Base-by-base conservation (phyloP, 2,113 vertebrate genomes). In the Paracyprichromis sp. region DNA sequence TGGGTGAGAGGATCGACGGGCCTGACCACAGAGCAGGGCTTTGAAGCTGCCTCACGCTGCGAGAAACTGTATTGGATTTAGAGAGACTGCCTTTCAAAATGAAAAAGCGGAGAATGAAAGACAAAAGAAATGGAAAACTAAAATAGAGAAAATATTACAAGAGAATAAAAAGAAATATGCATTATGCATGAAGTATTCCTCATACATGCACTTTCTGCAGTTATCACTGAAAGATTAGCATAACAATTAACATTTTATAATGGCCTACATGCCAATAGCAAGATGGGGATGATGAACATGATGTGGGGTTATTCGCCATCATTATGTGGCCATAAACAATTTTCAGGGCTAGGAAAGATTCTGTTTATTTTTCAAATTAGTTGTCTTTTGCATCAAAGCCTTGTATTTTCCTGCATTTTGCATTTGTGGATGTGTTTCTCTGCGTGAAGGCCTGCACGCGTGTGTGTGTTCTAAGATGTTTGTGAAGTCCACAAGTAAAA, bases 31-130 rank as follows among this genome's bases (percentile, higher is more conserved):
- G 92, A 92, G 92, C 87, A 84, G 86, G 53, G 90, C 93, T 95
- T 96, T 95, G 92, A 96, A 95, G 93, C 89, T 88, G 81, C 83
- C 89, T 90, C 95, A 94, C 19, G 89, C 91, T 89, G 93, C 11
- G 92, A 91, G 88, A 92, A 93, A 90, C 90, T 93, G 86, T 92
- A 92, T 90, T 93, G 93, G 92, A 93, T 94, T 93, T 90, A 85
- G 86, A 92, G 86, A 94, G 84, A 78, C 88, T 88, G 92, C 66
- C 83, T 94, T 93, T 93, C 47, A 88, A 91, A 91, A 71, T 38
- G 83, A 89, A 87, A 90, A 88, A 80, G n/a, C 47, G 14, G 38
- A 81, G 71, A 90, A 81, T 66, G 45, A 85, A 80, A 88, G 69
- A 93, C 59, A 90, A 78, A 92, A 86, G 85, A 43, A 52, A 80